These are phyloP conservation scores for Lasius platythorax DNA, from an alignment of 2,888 invertebrate species.

Conservation along the genomic window DNA sequence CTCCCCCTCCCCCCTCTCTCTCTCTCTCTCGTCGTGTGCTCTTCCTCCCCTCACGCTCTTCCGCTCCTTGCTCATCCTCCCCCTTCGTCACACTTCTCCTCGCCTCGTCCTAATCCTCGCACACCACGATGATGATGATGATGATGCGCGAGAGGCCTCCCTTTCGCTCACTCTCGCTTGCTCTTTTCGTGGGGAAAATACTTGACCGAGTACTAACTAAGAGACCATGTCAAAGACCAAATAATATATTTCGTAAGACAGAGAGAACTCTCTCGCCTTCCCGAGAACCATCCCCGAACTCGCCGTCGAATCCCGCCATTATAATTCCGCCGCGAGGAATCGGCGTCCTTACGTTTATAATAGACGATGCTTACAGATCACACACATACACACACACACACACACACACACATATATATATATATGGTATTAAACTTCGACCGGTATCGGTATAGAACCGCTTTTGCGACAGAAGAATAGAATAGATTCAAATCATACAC, in stretches of 20 bases:
- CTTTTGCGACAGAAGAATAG: background rate
- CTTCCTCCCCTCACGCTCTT: constrained; percentile 37
- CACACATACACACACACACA: no score
- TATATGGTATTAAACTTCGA: background rate
- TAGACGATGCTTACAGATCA: background rate
- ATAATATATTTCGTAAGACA: constrained; percentile 51
- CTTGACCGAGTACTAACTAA: constrained; percentile 54
- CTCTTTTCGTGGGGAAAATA: constrained; percentile 71
- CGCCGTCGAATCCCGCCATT: background rate
- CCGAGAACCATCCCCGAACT: background rate
- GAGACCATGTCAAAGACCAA: constrained; percentile 55
- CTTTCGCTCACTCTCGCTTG: constrained; percentile 75
- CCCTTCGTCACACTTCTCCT: constrained; percentile 60
- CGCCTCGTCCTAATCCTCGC: constrained; percentile 60
- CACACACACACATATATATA: background rate
- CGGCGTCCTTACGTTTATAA: background rate
- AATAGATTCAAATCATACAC: background rate
- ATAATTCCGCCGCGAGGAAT: background rate
- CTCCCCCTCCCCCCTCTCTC: constrained; percentile 49
- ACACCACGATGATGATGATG: constrained; percentile 8
- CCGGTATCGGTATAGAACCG: background rate
- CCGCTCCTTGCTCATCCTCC: constrained; percentile 56
- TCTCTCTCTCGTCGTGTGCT: background rate
- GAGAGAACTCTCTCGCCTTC: constrained; percentile 38
- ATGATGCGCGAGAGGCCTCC: constrained; percentile 60